Percentiles rank a stretch among this genome's conserved stretches.
Evolutionary conservation across 1,140 invertebrate genomes (phyloP).

Genomic region (Zaprionus lachaisei): DNA sequence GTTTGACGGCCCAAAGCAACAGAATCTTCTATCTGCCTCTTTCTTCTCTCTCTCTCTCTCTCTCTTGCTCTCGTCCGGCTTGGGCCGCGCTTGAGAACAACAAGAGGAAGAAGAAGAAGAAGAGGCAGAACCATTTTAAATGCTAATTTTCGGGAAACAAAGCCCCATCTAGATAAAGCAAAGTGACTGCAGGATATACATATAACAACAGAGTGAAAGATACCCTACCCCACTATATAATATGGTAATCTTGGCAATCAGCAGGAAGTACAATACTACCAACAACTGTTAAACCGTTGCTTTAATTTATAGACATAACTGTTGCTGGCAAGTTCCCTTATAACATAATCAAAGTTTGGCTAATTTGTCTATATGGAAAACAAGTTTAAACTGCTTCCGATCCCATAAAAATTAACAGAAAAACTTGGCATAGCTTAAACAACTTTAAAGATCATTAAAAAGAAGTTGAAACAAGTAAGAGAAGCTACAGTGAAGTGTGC

Average conservation of each 20-base stretch:
- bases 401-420: not conserved
- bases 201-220: not conserved
- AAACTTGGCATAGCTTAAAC: not conserved
- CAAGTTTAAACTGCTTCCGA: not conserved
- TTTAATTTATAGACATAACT: not conserved
- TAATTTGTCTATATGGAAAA: not conserved
- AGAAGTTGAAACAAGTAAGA: not conserved
- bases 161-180: conserved; percentile 9
- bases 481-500: no score
- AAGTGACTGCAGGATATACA: not conserved
- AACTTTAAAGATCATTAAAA: not conserved
- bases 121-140: not conserved
- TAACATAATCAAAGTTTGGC: not conserved
- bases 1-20: conserved; percentile 68
- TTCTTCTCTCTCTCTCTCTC: conserved; percentile 7
- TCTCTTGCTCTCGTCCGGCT: conserved; percentile 71
- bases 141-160: conserved; percentile 9
- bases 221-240: not conserved
- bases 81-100: conserved; percentile 26
- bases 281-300: not conserved
- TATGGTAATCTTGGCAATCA: not conserved
- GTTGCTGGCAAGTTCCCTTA: not conserved
- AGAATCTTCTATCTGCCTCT: conserved; percentile 18
- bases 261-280: no score
- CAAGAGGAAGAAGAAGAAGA: conserved; percentile 1